Evolutionary conservation across 2,888 invertebrate genomes (phyloP), one percentile per base, ranked within the genome.

Genomic region (Nowickia ferox): DNA sequence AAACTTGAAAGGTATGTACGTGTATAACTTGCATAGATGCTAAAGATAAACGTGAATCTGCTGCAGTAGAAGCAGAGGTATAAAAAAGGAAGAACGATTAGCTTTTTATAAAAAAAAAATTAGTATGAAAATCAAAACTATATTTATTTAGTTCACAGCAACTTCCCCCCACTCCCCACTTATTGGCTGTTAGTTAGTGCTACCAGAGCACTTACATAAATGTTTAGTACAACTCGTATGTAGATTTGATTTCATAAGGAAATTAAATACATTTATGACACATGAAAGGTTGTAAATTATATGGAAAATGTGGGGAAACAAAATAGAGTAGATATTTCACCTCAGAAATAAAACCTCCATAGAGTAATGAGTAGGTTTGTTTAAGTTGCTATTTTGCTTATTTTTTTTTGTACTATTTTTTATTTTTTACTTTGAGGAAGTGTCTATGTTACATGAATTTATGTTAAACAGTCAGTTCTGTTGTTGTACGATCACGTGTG

Each of bases 401-500:
- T 63, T 22, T 46, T 5, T 65, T 51, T 51, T 3, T 51, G 9
- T 51, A 2, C 1, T 59, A 8, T 57, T 13, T 8, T 19, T 48
- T 17, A 40, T 40, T 59, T 22, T 72, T 75, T 30, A 15, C 19
- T 71, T 85, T 75, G 74, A 85, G 77, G 82, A 85, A 85, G 78
- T 85, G 74, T 82, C 68, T 81, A 44, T 51, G 22, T 42, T 10
- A 42, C 44, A 68, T 74, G 74, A 71, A 57, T 63, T 82, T 83
- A 76, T 77, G 71, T 71, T 76, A 81, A 81, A 74, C 51, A 71
- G 66, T 53, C 44, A 42, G 44, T 30, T 30, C 6, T 30, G 30
- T 76, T 82, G 61, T 76, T 71, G 71, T 71, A 71, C 51, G 72
- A 74, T 85, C 82, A 85, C 85, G 82, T 84, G 84, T 72, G 30